A percentile compares a stretch with the other conserved stretches of the same genome.
Conservation (phyloP, 2,797 vertebrate genomes). For the Muscicapa striata region DNA sequence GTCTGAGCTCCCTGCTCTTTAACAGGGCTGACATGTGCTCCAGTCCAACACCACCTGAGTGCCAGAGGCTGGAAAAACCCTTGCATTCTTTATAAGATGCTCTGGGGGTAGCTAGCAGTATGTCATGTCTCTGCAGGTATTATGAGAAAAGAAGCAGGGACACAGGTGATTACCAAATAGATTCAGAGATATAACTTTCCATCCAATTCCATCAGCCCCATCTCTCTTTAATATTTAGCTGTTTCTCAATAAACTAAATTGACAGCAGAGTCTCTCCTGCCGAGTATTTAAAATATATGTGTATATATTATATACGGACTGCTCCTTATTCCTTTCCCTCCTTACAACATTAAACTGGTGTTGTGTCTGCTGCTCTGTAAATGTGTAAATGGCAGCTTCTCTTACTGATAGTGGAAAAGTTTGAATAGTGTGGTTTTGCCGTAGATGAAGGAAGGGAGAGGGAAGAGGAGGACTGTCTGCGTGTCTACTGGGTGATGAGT, state of each 20-base stretch:
- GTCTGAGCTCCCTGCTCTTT: neutral
- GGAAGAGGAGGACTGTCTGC: slow-evolving; percentile 26
- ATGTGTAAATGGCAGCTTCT: slow-evolving; percentile 61
- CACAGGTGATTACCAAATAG: slow-evolving; percentile 27
- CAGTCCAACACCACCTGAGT: neutral
- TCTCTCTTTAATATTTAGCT: slow-evolving; percentile 32
- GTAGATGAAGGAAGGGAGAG: neutral
- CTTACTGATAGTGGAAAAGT: slow-evolving; percentile 28
- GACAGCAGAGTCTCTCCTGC: slow-evolving; percentile 6
- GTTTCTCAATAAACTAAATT: slow-evolving; percentile 34
- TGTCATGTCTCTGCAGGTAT: neutral
- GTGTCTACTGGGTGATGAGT: slow-evolving; percentile 43
- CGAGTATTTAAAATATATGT: slow-evolving; percentile 21
- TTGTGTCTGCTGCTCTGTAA: slow-evolving; percentile 57
- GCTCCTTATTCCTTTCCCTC: slow-evolving; percentile 9
- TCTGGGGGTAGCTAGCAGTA: neutral
- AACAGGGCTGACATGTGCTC: neutral
- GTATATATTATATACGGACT: neutral
- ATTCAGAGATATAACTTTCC: slow-evolving; percentile 28
- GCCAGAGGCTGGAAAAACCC: neutral
- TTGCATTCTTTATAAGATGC: slow-evolving; percentile 14
- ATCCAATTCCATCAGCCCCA: neutral
- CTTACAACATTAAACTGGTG: slow-evolving; percentile 40
- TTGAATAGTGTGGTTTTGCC: slow-evolving; percentile 25
- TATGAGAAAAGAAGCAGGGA: slow-evolving; percentile 27